These are phyloP conservation scores for Scaeva pyrastri DNA, from an alignment of 2,888 invertebrate genomes.

Conservation along the genomic window DNA sequence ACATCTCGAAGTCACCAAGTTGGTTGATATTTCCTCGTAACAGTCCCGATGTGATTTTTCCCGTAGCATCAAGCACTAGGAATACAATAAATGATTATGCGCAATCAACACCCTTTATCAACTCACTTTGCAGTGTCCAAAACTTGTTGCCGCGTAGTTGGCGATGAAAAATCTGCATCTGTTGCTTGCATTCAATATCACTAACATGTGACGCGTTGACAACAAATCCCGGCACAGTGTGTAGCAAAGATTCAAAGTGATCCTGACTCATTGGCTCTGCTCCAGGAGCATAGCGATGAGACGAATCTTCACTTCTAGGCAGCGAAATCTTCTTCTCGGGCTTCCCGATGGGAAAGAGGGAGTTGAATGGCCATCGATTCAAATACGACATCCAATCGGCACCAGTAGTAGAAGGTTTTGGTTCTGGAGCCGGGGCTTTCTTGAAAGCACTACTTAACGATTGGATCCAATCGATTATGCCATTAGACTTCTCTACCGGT, in stretches of 20 bases:
- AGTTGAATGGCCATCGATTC: conserved; percentile 83
- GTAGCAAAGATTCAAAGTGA: conserved; percentile 86
- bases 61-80: conserved; percentile 89
- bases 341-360: conserved; percentile 80
- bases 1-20: conserved; percentile 89
- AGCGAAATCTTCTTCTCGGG: conserved; percentile 77
- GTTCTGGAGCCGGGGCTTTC: conserved; percentile 62
- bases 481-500: conserved; percentile 74
- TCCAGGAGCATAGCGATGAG: conserved; percentile 17
- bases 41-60: conserved; percentile 88
- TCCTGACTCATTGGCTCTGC: conserved; percentile 79
- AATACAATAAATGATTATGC: background rate
- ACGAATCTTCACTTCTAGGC: conserved; percentile 61
- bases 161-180: conserved; percentile 88
- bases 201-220: conserved; percentile 88
- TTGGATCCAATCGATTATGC: conserved; percentile 81
- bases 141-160: conserved; percentile 88
- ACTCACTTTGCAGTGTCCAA: conserved; percentile 90
- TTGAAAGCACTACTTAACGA: conserved; percentile 78
- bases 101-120: conserved; percentile 4
- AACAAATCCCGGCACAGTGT: conserved; percentile 88
- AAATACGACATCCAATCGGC: conserved; percentile 80
- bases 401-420: conserved; percentile 51
- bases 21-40: conserved; percentile 89
- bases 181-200: conserved; percentile 88